These are phyloP conservation scores for Gambusia affinis DNA, from an alignment of 2,113 vertebrate genomes.

Conservation along the genomic window DNA sequence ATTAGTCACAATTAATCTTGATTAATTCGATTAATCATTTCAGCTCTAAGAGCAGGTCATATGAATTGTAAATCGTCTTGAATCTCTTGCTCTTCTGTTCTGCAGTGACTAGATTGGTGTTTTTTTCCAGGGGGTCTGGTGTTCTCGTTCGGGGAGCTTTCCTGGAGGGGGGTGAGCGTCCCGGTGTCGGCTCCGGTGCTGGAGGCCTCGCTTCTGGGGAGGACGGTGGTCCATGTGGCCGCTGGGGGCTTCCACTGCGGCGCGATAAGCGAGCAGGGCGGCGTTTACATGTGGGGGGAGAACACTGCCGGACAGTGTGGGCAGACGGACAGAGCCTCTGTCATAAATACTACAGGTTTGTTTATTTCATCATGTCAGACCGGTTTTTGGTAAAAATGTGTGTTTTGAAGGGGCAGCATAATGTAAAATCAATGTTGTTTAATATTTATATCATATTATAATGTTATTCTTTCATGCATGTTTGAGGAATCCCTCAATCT, in stretches of 20 bases:
- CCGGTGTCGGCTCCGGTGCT: conserved; percentile 76
- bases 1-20: no score
- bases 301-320: conserved; percentile 95
- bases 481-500: no score
- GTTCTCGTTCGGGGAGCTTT: conserved; percentile 90
- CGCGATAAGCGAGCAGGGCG: conserved; percentile 86
- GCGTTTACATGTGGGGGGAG: conserved; percentile 93
- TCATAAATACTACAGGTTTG: conserved; percentile 55
- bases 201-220: conserved; percentile 84
- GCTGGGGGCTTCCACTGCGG: conserved; percentile 92
- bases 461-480: no score
- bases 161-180: conserved; percentile 82
- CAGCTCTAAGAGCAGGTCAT: neutral
- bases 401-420: no score
- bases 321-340: conserved; percentile 61
- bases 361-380: neutral
- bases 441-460: no score
- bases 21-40: no score
- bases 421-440: no score
- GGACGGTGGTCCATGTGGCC: conserved; percentile 83
- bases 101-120: neutral
- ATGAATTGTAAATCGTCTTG: neutral
- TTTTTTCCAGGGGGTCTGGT: conserved; percentile 85
- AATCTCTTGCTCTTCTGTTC: neutral
- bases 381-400: neutral